phyloP scores from a whole-genome alignment of 53 echinoderm and acorn worm genomes.

The Hippasteria phrygiana region DNA sequence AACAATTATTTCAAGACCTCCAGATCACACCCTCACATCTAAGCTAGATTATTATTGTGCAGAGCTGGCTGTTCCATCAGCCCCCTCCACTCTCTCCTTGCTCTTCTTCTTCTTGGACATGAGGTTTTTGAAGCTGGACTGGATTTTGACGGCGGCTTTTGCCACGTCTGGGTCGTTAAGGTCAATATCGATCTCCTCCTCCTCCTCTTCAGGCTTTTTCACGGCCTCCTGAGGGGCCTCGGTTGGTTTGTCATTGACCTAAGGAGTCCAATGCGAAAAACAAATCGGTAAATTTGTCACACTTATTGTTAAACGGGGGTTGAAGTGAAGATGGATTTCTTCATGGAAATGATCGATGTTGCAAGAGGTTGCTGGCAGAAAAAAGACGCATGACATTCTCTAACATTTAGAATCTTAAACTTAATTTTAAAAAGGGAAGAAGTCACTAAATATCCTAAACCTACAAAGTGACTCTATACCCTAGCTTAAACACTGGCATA shows the following conservation, averaged over 20 bases:
- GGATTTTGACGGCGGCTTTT: constrained; percentile 84
- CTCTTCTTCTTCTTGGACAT: constrained; percentile 72
- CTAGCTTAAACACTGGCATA: too few species aligned
- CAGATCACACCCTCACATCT: not conserved
- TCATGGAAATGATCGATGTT: not conserved
- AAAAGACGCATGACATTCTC: too few species aligned
- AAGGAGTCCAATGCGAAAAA: too few species aligned
- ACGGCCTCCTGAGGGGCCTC: not conserved
- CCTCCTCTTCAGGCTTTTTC: constrained; percentile 57
- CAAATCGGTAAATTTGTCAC: too few species aligned
- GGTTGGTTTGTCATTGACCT: constrained; percentile 10
- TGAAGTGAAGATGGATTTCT: not conserved
- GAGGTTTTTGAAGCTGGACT: constrained; percentile 78
- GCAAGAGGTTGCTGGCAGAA: not conserved
- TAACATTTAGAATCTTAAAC: too few species aligned
- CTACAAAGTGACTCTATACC: too few species aligned
- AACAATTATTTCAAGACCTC: constrained; percentile 35
- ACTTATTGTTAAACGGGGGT: too few species aligned
- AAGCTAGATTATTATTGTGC: constrained; percentile 17
- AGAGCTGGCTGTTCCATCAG: not conserved
- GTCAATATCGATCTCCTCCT: constrained; percentile 81
- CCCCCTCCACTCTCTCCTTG: not conserved
- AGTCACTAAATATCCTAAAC: too few species aligned
- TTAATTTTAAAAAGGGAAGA: too few species aligned
- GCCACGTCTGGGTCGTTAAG: constrained; percentile 74